Percentiles rank a stretch among this genome's conserved stretches.
These are phyloP conservation scores for Actias luna DNA, from an alignment of 2,888 invertebrate species.

Conservation along the genomic window DNA sequence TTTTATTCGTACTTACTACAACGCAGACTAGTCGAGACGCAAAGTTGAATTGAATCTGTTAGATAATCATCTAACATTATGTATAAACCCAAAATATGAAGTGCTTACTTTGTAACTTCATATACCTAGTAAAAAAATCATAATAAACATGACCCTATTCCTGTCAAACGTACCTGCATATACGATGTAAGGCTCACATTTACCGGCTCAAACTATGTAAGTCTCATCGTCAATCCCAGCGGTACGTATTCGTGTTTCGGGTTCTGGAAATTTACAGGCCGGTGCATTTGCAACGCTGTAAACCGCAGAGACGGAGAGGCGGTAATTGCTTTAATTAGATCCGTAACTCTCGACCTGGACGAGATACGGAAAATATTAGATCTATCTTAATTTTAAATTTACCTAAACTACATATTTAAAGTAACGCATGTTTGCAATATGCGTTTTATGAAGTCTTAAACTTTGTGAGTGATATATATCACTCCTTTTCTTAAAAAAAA, in stretches of 20 bases:
- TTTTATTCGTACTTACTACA: too few relatives aligned
- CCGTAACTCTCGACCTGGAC: background rate
- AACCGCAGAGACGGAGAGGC: background rate
- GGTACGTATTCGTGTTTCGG: background rate
- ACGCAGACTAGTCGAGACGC: too few relatives aligned
- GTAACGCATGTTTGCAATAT: background rate
- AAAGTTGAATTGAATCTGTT: too few relatives aligned
- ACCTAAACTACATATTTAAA: background rate
- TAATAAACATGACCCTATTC: background rate
- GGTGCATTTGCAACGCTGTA: conserved; percentile 3
- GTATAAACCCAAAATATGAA: background rate
- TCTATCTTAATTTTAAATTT: background rate
- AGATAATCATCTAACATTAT: background rate
- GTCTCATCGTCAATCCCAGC: background rate
- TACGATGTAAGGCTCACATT: background rate
- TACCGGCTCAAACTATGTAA: background rate
- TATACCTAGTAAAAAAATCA: background rate
- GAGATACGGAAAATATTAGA: background rate
- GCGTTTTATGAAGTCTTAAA: too few relatives aligned
- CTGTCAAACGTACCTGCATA: background rate
- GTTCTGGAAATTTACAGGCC: background rate
- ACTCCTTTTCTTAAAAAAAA: too few relatives aligned
- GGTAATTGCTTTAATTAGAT: conserved; percentile 7
- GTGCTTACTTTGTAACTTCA: background rate
- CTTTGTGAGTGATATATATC: too few relatives aligned